Percentiles rank a stretch among this genome's conserved stretches.
phyloP scores from a whole-genome alignment of 2,888 invertebrate species.

The Hipparchia semele region DNA sequence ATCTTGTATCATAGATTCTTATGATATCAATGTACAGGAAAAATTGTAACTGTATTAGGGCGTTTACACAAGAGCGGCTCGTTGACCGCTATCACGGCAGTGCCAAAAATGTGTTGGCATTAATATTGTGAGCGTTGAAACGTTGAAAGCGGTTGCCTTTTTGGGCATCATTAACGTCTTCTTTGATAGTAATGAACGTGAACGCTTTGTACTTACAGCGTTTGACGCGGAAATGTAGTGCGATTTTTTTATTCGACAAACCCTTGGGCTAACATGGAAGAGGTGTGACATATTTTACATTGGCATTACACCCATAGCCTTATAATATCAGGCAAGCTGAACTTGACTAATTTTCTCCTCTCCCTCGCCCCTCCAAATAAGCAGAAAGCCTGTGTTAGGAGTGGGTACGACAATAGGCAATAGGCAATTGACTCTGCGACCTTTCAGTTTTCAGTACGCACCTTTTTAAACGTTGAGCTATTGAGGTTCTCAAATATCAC shows the following conservation, averaged over 20 bases:
- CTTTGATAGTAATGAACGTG: conserved; percentile 27
- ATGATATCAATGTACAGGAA: conserved; percentile 7
- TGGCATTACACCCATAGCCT: too few species aligned
- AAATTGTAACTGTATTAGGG: conserved; percentile 41
- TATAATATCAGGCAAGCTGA: too few species aligned
- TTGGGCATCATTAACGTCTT: conserved; percentile 33
- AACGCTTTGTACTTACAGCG: conserved; percentile 8
- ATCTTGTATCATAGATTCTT: background rate
- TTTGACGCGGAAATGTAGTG: background rate
- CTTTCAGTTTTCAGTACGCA: too few species aligned
- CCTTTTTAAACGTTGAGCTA: too few species aligned
- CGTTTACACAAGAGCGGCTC: conserved; percentile 40
- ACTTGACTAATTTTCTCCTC: too few species aligned
- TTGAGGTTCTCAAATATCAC: too few species aligned
- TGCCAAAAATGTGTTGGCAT: conserved; percentile 38
- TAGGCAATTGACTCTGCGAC: too few species aligned
- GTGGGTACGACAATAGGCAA: too few species aligned
- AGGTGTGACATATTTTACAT: too few species aligned
- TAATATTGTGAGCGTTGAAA: conserved; percentile 33
- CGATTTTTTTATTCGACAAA: background rate
- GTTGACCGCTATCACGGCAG: conserved; percentile 39
- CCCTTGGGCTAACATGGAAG: background rate
- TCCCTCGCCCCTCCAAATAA: too few species aligned
- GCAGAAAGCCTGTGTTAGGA: too few species aligned
- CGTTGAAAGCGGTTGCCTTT: conserved; percentile 31